Conservation (phyloP, 1,140 invertebrate species). For the Zaprionus lachaisei region DNA sequence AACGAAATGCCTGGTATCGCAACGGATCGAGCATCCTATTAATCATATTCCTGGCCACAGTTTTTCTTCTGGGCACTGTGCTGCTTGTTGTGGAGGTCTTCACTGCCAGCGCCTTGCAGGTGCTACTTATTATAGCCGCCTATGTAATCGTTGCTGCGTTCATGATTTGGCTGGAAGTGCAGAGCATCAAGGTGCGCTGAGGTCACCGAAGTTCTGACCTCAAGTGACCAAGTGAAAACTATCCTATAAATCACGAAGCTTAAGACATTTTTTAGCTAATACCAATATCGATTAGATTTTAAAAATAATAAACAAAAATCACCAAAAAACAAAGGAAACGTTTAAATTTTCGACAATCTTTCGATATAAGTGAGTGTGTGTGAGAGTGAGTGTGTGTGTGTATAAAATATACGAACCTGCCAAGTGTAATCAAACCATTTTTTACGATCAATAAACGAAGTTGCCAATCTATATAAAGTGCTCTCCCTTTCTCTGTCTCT, state of each 20-base stretch:
- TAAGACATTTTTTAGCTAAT: slow-evolving; percentile 35
- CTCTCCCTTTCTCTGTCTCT: neutral
- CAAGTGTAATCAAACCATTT: slow-evolving; percentile 55
- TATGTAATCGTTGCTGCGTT: slow-evolving; percentile 64
- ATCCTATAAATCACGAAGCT: slow-evolving; percentile 39
- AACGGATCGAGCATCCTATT: slow-evolving; percentile 60
- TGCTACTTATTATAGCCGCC: slow-evolving; percentile 55
- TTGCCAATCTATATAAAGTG: slow-evolving; percentile 31
- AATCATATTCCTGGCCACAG: slow-evolving; percentile 56
- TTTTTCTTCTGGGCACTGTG: slow-evolving; percentile 64
- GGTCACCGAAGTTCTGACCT: slow-evolving; percentile 47
- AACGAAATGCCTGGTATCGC: slow-evolving; percentile 65
- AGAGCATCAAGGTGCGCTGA: slow-evolving; percentile 73
- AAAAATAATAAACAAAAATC: slow-evolving; percentile 21
- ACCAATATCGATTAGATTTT: slow-evolving; percentile 43
- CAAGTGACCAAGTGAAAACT: slow-evolving; percentile 21
- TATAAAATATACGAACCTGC: slow-evolving; percentile 15
- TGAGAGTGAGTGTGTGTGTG: neutral
- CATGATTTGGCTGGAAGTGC: slow-evolving; percentile 70
- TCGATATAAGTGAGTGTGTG: neutral
- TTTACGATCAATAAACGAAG: slow-evolving; percentile 58
- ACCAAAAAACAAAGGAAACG: slow-evolving; percentile 2
- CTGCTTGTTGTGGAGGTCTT: slow-evolving; percentile 64
- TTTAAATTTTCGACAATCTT: slow-evolving; percentile 11
- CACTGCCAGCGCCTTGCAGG: slow-evolving; percentile 55